A percentile compares a stretch with the other conserved stretches of the same genome.
phyloP scores from a whole-genome alignment of 2,888 invertebrate genomes.

The Apamea crenata region DNA sequence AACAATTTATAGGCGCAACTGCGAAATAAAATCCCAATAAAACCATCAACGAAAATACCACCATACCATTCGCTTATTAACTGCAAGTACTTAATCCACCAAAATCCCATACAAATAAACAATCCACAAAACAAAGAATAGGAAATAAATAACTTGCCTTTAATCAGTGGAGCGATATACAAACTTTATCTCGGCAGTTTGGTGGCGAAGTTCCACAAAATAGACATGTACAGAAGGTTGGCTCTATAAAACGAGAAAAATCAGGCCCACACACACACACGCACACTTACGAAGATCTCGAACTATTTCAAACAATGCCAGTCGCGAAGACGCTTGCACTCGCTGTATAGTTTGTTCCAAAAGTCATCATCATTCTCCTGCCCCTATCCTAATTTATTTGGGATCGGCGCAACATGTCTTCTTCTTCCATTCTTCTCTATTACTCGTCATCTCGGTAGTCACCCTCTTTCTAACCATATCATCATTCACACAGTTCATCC shows the following conservation, averaged over 20 bases:
- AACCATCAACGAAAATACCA: background rate
- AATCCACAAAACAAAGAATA: constrained; percentile 49
- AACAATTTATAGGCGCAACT: background rate
- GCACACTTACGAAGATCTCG: background rate
- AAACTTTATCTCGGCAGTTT: constrained; percentile 58
- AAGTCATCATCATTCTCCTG: background rate
- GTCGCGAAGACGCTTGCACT: background rate
- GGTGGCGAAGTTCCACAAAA: constrained; percentile 33
- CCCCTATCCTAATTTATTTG: too few relatives aligned
- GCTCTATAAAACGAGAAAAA: background rate
- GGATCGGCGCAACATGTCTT: too few relatives aligned
- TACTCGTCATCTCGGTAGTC: too few relatives aligned
- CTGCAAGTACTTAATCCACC: constrained; percentile 9
- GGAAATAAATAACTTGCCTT: constrained; percentile 46
- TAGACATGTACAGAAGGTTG: background rate
- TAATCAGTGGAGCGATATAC: constrained; percentile 53
- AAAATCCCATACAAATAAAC: constrained; percentile 10
- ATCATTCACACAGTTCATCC: too few relatives aligned
- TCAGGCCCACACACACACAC: background rate
- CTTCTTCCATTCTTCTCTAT: too few relatives aligned
- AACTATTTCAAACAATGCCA: background rate
- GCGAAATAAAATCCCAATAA: too few relatives aligned
- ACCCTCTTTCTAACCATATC: too few relatives aligned
- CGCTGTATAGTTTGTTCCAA: background rate
- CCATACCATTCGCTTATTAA: constrained; percentile 24